Evolutionary conservation across 2,113 vertebrate genomes (phyloP).

Genomic region (Chloropsis hardwickii): DNA sequence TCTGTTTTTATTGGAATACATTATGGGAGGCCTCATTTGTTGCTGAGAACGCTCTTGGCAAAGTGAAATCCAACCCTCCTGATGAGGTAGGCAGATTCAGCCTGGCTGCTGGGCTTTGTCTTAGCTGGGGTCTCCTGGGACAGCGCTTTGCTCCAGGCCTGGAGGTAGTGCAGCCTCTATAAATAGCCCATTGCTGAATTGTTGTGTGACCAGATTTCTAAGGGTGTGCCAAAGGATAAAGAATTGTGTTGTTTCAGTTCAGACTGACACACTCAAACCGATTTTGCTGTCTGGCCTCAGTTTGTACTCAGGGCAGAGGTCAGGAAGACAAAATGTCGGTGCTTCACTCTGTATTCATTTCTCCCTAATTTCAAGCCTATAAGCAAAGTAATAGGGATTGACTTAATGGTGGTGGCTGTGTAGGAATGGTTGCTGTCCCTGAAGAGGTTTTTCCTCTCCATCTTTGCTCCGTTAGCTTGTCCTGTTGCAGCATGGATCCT

Average conservation of each 20-base stretch:
- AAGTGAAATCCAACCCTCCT: slow-evolving; percentile 34
- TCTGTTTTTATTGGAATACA: slow-evolving; percentile 53
- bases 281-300: background rate
- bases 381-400: background rate
- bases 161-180: slow-evolving; percentile 16
- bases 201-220: background rate
- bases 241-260: background rate
- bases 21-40: slow-evolving; percentile 50
- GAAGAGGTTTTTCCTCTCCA: background rate
- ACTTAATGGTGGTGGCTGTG: background rate
- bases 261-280: background rate
- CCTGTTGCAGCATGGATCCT: background rate
- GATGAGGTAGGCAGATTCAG: slow-evolving; percentile 50
- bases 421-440: background rate
- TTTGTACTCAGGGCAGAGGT: background rate
- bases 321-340: background rate
- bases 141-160: background rate
- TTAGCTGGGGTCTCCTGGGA: slow-evolving; percentile 29
- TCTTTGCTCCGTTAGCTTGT: background rate
- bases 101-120: background rate
- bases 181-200: slow-evolving; percentile 32
- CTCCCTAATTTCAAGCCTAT: background rate
- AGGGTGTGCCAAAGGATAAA: background rate
- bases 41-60: background rate
- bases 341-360: background rate